Evolutionary conservation across 2,888 invertebrate species (phyloP).

Genomic region (Alcis repandata): DNA sequence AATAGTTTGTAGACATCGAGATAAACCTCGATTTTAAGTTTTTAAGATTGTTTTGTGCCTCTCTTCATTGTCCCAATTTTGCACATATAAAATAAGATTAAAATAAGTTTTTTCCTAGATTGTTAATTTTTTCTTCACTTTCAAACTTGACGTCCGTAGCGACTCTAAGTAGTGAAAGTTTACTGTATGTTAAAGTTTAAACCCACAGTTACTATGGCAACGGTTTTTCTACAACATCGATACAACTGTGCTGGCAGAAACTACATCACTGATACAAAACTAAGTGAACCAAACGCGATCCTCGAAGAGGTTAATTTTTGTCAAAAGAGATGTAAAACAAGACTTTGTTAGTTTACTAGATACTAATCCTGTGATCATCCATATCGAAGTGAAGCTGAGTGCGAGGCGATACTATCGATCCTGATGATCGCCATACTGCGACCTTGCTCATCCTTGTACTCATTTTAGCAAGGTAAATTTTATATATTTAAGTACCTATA

Average conservation of each 20-base stretch:
- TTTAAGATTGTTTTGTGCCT: not conserved
- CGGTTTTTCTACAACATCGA: conserved; percentile 12
- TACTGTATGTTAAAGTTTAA: too few relatives aligned
- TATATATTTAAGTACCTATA: too few relatives aligned
- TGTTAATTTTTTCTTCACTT: too few relatives aligned
- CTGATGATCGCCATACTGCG: not conserved
- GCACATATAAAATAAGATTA: not conserved
- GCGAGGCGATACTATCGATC: not conserved
- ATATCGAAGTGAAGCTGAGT: not conserved
- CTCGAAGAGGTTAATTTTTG: not conserved
- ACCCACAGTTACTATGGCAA: conserved; percentile 26
- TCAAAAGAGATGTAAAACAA: not conserved
- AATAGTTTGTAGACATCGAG: too few relatives aligned
- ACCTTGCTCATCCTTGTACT: not conserved
- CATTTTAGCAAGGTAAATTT: not conserved
- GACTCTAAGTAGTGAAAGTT: too few relatives aligned
- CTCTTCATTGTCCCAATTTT: not conserved
- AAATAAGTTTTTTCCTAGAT: not conserved
- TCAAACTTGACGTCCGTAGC: too few relatives aligned
- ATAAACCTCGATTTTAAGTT: too few relatives aligned
- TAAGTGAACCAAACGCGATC: not conserved
- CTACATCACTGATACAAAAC: not conserved
- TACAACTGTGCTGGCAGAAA: not conserved
- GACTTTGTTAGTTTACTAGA: too few relatives aligned
- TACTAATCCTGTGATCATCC: not conserved